phyloP scores from a whole-genome alignment of 2,888 invertebrate species.

The Drosophila pseudotakahashii region DNA sequence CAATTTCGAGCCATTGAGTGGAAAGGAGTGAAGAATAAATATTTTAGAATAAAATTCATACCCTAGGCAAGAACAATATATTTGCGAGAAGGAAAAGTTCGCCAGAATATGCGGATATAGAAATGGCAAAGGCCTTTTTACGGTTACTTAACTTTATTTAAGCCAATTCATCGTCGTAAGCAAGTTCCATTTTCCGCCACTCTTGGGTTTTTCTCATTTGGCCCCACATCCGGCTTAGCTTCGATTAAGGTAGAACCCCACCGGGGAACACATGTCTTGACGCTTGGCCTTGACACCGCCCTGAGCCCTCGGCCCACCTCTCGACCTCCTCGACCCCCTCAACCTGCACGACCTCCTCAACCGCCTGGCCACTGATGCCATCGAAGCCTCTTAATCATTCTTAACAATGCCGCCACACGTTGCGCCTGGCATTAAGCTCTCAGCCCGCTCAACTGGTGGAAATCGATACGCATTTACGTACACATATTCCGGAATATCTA shows the following conservation, averaged over 20 bases:
- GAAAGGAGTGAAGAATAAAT: background rate
- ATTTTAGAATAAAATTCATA: background rate
- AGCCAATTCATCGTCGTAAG: slow-evolving; percentile 29
- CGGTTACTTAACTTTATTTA: slow-evolving; percentile 17
- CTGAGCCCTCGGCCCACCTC: slow-evolving; percentile 12
- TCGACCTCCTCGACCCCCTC: slow-evolving; percentile 13
- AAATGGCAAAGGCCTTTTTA: background rate
- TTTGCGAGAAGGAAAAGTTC: background rate
- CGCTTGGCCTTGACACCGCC: slow-evolving; percentile 66
- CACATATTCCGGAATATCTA: slow-evolving; percentile 38
- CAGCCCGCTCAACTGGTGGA: slow-evolving; percentile 72
- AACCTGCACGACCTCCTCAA: slow-evolving; percentile 13
- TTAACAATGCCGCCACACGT: slow-evolving; percentile 66
- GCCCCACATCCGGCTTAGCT: slow-evolving; percentile 44
- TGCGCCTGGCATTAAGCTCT: slow-evolving; percentile 52
- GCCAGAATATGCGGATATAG: background rate
- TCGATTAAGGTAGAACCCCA: slow-evolving; percentile 57
- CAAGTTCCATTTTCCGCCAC: slow-evolving; percentile 12
- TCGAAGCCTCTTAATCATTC: slow-evolving; percentile 73
- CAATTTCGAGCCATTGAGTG: slow-evolving; percentile 5
- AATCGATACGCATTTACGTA: slow-evolving; percentile 60
- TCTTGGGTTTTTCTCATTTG: slow-evolving; percentile 9
- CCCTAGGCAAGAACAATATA: background rate
- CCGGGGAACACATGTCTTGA: slow-evolving; percentile 38
- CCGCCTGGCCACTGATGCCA: slow-evolving; percentile 45